Base-by-base conservation (phyloP, 2,888 invertebrate species). In the Cataglyphis rosenhaueri region DNA sequence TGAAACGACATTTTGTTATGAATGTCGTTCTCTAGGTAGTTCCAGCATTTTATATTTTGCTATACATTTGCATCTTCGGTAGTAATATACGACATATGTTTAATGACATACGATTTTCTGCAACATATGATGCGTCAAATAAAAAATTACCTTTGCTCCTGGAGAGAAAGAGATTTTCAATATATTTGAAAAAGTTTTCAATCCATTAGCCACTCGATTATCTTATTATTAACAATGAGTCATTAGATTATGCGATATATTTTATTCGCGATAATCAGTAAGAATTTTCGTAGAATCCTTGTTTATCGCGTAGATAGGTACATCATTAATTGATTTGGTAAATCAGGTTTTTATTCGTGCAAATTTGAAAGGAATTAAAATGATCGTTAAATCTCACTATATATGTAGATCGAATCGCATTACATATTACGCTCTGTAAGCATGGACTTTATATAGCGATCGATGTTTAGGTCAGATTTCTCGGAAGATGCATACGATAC, bases 401-500 rank as follows among this genome's bases (percentile, higher is more conserved):
- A 25, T 52, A 64, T 65, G 12, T 70, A 32, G 6, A 32, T 35
- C 44, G 35, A 79, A 79, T 79, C 25, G 15, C 21, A 71, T 79
- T 70, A 44, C 59, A 48, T 61, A 79, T 79, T 25, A 35, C 32
- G n/a, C 18, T 71, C 18, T 18, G 32, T 18, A 35, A 78, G 78
- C 59, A 32, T 70, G 32, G 32, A 70, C 81, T 83, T 82, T 82
- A 70, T 70, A 35, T 18, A 62, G 66, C 62, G 81, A 44, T 83
- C 82, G 82, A 83, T 83, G 79, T 83, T 83, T 68, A 81, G 81
- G 68, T 81, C 81, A 83, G 82, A 83, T 83, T 83, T 81, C 35
- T 41, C 59, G 52, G 81, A 74, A 65, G 75, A 66, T 68, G 61
- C 68, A 59, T 66, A 82, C 29, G 64, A 66, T 79, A 78, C 21